These are phyloP conservation scores for Lytechinus pictus DNA, from an alignment of 35 echinoderm and acorn worm genomes.

Conservation along the genomic window DNA sequence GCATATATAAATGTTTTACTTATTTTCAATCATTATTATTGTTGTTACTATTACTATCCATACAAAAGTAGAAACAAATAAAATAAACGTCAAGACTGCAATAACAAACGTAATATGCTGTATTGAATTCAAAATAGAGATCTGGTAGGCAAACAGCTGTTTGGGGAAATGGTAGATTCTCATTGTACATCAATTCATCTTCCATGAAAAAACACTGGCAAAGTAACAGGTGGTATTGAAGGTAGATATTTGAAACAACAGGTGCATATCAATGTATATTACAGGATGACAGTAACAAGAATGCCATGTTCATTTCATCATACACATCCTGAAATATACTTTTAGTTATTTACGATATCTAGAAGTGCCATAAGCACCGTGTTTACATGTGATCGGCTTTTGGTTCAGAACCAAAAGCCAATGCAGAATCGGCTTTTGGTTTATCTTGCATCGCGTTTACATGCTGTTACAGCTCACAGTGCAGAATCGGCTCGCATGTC, in stretches of 20 bases:
- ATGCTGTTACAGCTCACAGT: too few relatives aligned
- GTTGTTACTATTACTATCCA: too few relatives aligned
- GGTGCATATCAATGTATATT: neutral
- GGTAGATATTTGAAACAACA: constrained; percentile 3
- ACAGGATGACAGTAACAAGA: neutral
- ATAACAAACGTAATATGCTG: neutral
- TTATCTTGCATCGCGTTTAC: too few relatives aligned
- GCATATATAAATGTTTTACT: too few relatives aligned
- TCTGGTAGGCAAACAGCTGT: neutral
- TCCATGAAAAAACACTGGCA: neutral
- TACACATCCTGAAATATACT: neutral
- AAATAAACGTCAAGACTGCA: neutral
- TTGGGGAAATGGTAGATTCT: neutral
- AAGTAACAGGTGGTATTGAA: neutral
- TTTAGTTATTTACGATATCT: neutral
- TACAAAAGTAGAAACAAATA: neutral
- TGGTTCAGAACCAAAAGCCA: too few relatives aligned
- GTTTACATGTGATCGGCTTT: too few relatives aligned
- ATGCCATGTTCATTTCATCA: neutral
- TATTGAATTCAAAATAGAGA: neutral
- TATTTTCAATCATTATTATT: too few relatives aligned
- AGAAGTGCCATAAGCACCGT: neutral
- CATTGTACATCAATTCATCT: neutral
- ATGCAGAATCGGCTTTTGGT: too few relatives aligned
- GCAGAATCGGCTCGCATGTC: too few relatives aligned